These are phyloP conservation scores for Poecilia picta DNA, from an alignment of 2,797 vertebrate species.

Conservation along the genomic window DNA sequence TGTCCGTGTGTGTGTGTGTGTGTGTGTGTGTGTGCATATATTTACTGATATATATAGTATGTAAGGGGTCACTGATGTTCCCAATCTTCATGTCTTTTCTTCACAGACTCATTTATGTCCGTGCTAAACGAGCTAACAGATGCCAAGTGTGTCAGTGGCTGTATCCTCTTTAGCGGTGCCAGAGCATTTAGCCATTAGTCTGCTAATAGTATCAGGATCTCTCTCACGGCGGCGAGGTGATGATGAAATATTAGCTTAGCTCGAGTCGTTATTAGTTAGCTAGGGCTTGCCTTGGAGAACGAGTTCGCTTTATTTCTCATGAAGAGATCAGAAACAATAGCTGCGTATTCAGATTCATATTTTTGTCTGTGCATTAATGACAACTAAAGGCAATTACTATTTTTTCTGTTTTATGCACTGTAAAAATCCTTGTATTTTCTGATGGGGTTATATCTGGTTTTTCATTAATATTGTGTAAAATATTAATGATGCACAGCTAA, in stretches of 20 bases:
- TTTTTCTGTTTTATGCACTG: background rate
- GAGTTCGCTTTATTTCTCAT: conserved; percentile 56
- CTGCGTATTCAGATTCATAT: conserved; percentile 32
- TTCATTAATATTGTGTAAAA: background rate
- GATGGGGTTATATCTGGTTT: background rate
- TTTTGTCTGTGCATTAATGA: conserved; percentile 21
- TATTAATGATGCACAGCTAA: background rate
- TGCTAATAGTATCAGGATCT: conserved; percentile 77
- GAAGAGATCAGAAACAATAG: conserved; percentile 51
- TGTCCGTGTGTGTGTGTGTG: conserved; percentile 46
- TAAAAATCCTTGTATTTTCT: background rate
- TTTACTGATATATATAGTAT: conserved; percentile 16
- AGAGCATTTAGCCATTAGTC: conserved; percentile 80
- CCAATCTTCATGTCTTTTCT: conserved; percentile 75
- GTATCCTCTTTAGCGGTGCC: conserved; percentile 68
- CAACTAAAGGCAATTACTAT: background rate
- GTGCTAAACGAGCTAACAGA: conserved; percentile 74
- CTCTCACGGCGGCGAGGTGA: conserved; percentile 72
- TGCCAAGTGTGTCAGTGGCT: conserved; percentile 68
- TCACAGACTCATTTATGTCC: conserved; percentile 70
- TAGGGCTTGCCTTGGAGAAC: conserved; percentile 75
- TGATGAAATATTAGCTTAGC: conserved; percentile 83
- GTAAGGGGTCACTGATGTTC: conserved; percentile 71
- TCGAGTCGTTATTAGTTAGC: conserved; percentile 73
- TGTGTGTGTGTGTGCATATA: conserved; percentile 36